Percentiles rank a stretch among this genome's conserved stretches.
Conservation (phyloP, 2,113 vertebrate species). For the Sinocyclocheilus anophthalmus region DNA sequence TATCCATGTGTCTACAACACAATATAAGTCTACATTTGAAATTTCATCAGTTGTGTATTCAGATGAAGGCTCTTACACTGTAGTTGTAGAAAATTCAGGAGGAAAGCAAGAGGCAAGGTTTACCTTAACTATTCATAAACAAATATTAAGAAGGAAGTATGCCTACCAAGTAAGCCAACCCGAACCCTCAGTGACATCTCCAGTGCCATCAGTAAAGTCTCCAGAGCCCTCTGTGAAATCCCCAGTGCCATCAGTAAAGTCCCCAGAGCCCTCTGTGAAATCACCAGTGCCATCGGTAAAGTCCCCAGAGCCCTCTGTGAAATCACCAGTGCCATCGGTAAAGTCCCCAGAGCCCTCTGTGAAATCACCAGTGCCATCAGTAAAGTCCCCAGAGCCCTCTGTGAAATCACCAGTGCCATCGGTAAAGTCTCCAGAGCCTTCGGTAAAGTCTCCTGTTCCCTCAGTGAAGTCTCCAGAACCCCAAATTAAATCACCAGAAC, state of each 20-base stretch:
- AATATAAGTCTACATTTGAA: slow-evolving; percentile 94
- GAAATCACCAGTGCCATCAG: slow-evolving; percentile 61
- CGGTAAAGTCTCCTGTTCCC: slow-evolving; percentile 58
- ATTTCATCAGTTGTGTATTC: slow-evolving; percentile 85
- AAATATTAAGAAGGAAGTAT: slow-evolving; percentile 79
- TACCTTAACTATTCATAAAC: slow-evolving; percentile 84
- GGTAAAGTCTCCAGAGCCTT: slow-evolving; percentile 45
- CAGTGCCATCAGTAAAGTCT: slow-evolving; percentile 48
- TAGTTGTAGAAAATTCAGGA: slow-evolving; percentile 90
- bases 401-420: slow-evolving; percentile 81
- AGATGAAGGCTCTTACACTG: slow-evolving; percentile 90
- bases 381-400: slow-evolving; percentile 77
- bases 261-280: slow-evolving; percentile 57
- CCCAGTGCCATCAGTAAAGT: slow-evolving; percentile 52
- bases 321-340: slow-evolving; percentile 16
- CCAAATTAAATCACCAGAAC: slow-evolving; percentile 78
- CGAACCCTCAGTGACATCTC: slow-evolving; percentile 52
- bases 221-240: too few relatives aligned
- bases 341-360: slow-evolving; percentile 61
- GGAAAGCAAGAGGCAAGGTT: slow-evolving; percentile 91
- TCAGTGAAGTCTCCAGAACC: slow-evolving; percentile 78
- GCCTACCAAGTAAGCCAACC: slow-evolving; percentile 73
- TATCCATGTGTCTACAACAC: slow-evolving; percentile 83
- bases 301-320: slow-evolving; percentile 60
- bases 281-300: slow-evolving; percentile 42